phyloP scores from a whole-genome alignment of 2,888 invertebrate species.

The Oligia fasciuncula region DNA sequence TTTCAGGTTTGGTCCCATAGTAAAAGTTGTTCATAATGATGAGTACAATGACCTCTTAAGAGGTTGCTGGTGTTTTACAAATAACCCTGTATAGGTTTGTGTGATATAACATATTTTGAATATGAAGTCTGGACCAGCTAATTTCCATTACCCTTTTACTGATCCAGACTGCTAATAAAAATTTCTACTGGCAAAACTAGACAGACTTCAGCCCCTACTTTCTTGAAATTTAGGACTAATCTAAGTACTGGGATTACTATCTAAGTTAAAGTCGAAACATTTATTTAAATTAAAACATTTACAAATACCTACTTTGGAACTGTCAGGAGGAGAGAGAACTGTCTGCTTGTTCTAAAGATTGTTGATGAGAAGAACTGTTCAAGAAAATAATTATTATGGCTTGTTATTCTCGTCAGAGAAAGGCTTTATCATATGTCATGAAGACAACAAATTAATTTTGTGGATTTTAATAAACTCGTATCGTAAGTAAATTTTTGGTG shows the following conservation, averaged over 20 bases:
- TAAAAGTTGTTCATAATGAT: too few relatives aligned
- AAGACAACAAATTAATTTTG: constrained; percentile 11
- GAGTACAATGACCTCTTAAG: too few relatives aligned
- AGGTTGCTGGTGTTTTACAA: too few relatives aligned
- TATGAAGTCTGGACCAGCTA: neutral
- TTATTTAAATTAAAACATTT: constrained; percentile 44
- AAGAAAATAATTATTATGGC: constrained; percentile 27
- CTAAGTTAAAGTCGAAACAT: constrained; percentile 13
- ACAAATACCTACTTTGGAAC: constrained; percentile 25
- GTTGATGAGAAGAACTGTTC: constrained; percentile 1
- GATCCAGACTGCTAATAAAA: neutral
- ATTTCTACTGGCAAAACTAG: neutral
- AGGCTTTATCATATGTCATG: constrained; percentile 14
- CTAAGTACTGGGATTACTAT: neutral
- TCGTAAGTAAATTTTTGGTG: neutral
- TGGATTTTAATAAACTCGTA: neutral
- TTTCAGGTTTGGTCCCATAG: too few relatives aligned
- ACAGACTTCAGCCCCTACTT: neutral
- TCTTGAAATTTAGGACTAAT: neutral
- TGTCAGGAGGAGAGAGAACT: constrained; percentile 31
- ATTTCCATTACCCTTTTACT: neutral
- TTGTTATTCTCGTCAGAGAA: neutral
- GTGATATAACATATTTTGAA: neutral
- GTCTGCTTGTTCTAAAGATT: neutral
- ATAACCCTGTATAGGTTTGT: too few relatives aligned